Percentiles rank a stretch among this genome's conserved stretches.
Conservation (phyloP, 1,140 invertebrate genomes). For the Cecropterus lyciades region DNA sequence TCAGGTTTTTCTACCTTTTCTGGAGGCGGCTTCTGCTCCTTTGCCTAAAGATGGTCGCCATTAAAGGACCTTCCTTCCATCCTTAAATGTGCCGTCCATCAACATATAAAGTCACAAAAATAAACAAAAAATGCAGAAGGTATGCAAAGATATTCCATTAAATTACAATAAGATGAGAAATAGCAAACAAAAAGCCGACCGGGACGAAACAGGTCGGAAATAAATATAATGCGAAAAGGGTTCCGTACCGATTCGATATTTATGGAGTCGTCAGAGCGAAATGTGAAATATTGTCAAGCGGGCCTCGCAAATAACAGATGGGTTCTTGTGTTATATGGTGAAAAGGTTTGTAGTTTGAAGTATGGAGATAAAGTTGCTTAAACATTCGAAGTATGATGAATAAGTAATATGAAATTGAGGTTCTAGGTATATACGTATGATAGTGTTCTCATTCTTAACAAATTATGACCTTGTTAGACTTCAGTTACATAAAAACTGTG, state of each 20-base stretch:
- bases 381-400: too few species aligned
- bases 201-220: constrained; percentile 18
- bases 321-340: neutral
- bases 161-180: constrained; percentile 29
- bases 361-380: neutral
- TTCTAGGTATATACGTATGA: too few species aligned
- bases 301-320: neutral
- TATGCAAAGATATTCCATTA: constrained; percentile 32
- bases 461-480: too few species aligned
- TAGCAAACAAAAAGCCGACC: constrained; percentile 23
- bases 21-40: too few species aligned
- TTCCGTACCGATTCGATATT: constrained; percentile 25
- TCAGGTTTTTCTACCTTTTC: too few species aligned
- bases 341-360: neutral
- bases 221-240: constrained; percentile 31
- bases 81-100: too few species aligned
- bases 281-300: constrained; percentile 18
- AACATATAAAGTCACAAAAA: neutral
- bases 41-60: too few species aligned
- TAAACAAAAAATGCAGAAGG: constrained; percentile 3
- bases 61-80: too few species aligned
- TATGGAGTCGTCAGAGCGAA: constrained; percentile 23
- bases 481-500: too few species aligned
- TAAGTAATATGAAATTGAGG: too few species aligned
- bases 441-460: too few species aligned